phyloP scores from a whole-genome alignment of 2,888 invertebrate genomes.

The Papilio protenor region DNA sequence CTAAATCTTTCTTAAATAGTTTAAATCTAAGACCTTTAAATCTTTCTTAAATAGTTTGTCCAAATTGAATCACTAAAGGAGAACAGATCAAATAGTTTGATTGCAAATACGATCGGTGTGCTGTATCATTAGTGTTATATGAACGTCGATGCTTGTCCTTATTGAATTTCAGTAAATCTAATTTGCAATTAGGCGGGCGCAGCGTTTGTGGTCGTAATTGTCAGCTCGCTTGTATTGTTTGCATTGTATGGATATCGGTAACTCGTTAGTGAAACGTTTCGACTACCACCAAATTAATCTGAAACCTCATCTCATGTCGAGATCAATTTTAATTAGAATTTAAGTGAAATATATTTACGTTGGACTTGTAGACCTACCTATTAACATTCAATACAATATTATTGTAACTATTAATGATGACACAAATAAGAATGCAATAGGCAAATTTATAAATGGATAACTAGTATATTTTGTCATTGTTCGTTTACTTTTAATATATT shows the following conservation, averaged over 20 bases:
- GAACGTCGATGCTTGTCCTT: neutral
- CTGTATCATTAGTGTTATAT: neutral
- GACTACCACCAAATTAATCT: slow-evolving; percentile 21
- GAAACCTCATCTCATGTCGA: neutral
- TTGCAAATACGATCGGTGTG: neutral
- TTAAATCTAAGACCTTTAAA: too few species aligned
- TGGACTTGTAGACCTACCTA: neutral
- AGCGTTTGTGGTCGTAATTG: slow-evolving; percentile 14
- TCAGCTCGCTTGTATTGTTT: slow-evolving; percentile 21
- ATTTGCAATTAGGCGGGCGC: slow-evolving; percentile 11
- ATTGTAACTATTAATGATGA: too few species aligned
- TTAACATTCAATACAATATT: neutral
- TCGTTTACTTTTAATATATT: too few species aligned
- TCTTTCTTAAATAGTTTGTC: too few species aligned
- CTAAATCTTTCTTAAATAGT: too few species aligned
- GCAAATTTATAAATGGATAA: too few species aligned
- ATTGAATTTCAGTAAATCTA: slow-evolving; percentile 17
- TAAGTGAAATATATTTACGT: neutral
- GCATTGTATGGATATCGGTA: slow-evolving; percentile 23
- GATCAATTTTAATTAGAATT: neutral
- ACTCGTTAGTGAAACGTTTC: slow-evolving; percentile 22
- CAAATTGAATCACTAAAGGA: too few species aligned
- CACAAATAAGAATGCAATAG: too few species aligned
- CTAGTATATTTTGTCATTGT: too few species aligned
- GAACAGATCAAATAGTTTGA: neutral